Evolutionary conservation across 2,797 vertebrate genomes (phyloP).

Genomic region (Odontamblyopus rebecca): DNA sequence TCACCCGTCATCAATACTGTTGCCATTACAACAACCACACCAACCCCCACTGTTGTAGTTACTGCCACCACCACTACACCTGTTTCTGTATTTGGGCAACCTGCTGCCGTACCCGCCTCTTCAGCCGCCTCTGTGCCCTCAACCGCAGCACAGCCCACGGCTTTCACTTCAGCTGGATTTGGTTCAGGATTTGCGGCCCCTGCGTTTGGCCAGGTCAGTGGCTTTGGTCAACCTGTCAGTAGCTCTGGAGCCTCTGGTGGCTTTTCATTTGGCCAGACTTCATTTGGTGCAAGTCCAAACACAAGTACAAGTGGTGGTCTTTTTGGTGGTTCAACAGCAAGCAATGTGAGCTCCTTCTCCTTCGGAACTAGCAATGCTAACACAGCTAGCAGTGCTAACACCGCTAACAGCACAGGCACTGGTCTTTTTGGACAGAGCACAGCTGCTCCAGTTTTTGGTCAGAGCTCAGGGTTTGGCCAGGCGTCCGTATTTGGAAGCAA

Average conservation of each 20-base stretch:
- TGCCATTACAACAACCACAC: constrained; percentile 33
- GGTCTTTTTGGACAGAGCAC: constrained; percentile 84
- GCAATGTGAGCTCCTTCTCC: constrained; percentile 83
- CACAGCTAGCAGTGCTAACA: constrained; percentile 65
- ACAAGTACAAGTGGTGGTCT: constrained; percentile 66
- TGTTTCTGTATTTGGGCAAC: constrained; percentile 58
- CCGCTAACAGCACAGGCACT: constrained; percentile 64
- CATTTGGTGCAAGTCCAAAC: constrained; percentile 59
- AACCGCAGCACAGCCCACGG: constrained; percentile 58
- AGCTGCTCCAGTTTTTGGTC: constrained; percentile 82
- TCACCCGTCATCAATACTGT: constrained; percentile 56
- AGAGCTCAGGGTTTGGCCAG: constrained; percentile 85
- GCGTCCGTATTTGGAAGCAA: constrained; percentile 82
- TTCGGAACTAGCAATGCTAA: constrained; percentile 75
- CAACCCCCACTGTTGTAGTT: constrained; percentile 19
- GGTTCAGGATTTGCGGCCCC: constrained; percentile 71
- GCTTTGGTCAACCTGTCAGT: constrained; percentile 81
- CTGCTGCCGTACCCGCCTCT: constrained; percentile 41
- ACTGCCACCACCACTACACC: constrained; percentile 36
- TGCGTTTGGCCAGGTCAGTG: constrained; percentile 75
- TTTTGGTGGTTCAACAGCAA: constrained; percentile 77
- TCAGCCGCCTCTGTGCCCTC: constrained; percentile 15
- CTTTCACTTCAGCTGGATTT: constrained; percentile 68
- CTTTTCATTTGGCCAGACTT: constrained; percentile 81
- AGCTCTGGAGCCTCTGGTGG: constrained; percentile 52